phyloP scores from a whole-genome alignment of 2,113 vertebrate genomes.

The Oenanthe melanoleuca region DNA sequence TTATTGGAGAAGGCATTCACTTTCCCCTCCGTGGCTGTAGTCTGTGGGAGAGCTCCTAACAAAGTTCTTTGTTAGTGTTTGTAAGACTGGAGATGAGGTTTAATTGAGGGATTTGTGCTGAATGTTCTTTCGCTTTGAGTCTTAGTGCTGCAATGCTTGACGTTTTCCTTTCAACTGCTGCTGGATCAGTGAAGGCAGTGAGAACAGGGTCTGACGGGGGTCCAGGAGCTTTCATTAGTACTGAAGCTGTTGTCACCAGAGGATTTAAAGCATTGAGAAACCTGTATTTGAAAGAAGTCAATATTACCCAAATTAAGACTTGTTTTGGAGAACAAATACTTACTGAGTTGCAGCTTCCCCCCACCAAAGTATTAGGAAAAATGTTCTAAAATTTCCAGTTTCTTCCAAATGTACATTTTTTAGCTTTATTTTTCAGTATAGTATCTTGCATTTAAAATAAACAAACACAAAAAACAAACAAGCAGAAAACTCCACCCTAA shows the following conservation, averaged over 20 bases:
- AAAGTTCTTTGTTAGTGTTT: constrained; percentile 55
- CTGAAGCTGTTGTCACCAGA: constrained; percentile 55
- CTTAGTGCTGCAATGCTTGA: constrained; percentile 64
- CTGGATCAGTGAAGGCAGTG: constrained; percentile 60
- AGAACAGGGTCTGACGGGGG: constrained; percentile 49
- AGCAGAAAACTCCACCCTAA: background rate
- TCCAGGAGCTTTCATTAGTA: constrained; percentile 68
- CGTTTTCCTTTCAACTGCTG: constrained; percentile 70
- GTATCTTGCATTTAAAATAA: background rate
- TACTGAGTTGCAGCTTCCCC: background rate
- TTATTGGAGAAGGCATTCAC: constrained; percentile 34
- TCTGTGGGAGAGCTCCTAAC: constrained; percentile 49
- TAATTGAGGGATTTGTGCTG: constrained; percentile 60
- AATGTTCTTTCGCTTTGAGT: constrained; percentile 70
- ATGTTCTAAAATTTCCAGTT: background rate
- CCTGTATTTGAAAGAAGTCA: constrained; percentile 60
- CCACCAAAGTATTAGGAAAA: background rate
- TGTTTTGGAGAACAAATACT: constrained; percentile 19
- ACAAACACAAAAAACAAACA: background rate
- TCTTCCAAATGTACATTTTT: background rate
- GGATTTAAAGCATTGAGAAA: constrained; percentile 73
- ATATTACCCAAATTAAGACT: constrained; percentile 51
- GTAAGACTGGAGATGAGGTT: constrained; percentile 55
- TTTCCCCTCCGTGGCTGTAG: background rate
- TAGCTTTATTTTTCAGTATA: background rate